Conservation (phyloP, 92 coral and sea anemone genomes). For the Paragorgia papillata region DNA sequence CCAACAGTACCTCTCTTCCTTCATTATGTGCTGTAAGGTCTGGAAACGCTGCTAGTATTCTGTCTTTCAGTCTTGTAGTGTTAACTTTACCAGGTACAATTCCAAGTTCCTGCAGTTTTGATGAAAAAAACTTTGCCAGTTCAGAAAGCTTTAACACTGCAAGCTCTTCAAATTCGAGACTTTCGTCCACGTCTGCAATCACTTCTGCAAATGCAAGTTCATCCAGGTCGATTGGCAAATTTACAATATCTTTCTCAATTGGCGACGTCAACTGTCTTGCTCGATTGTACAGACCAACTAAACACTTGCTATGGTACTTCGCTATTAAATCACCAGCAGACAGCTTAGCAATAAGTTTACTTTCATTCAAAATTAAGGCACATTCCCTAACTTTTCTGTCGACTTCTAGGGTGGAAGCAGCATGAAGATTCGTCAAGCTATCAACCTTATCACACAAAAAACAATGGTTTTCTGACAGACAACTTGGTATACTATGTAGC, state of each 20-base stretch:
- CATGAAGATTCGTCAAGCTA: too few species aligned
- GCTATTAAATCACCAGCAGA: slow-evolving; percentile 56
- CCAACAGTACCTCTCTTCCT: slow-evolving; percentile 63
- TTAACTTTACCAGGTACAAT: too few species aligned
- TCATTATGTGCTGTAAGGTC: slow-evolving; percentile 61
- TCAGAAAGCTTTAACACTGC: slow-evolving; percentile 53
- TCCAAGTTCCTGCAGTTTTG: too few species aligned
- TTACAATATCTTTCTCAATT: neutral
- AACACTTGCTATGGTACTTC: too few species aligned
- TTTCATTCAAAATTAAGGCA: slow-evolving; percentile 43
- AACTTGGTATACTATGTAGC: too few species aligned
- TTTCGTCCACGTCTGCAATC: slow-evolving; percentile 51
- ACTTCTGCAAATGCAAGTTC: too few species aligned
- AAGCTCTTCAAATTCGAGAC: slow-evolving; percentile 47
- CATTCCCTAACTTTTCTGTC: slow-evolving; percentile 53
- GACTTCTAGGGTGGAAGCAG: slow-evolving; percentile 53
- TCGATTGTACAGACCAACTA: too few species aligned
- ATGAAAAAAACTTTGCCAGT: slow-evolving; percentile 43
- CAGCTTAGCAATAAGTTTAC: slow-evolving; percentile 47
- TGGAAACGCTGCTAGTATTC: too few species aligned
- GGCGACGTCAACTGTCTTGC: too few species aligned
- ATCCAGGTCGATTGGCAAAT: neutral
- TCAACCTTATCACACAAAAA: too few species aligned
- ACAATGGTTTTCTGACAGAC: neutral
- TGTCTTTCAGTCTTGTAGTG: too few species aligned